Base-by-base conservation (phyloP, 2,888 invertebrate genomes). In the Stratiomys singularior region DNA sequence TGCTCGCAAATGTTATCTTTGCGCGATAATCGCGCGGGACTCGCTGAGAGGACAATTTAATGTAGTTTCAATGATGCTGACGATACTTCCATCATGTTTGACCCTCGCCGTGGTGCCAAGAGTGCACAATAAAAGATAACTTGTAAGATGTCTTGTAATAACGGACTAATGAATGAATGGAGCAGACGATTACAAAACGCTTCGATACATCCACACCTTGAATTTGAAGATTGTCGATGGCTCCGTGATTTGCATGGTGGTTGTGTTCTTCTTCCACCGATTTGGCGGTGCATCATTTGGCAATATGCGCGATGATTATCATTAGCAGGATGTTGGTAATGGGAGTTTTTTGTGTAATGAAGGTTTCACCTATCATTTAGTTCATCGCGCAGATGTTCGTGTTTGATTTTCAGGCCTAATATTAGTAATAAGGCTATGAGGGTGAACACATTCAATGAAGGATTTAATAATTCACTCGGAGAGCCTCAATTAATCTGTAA, bases 61-160 rank as follows among this genome's bases (percentile, higher is more conserved):
- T 52, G 52, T 52, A 52, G 52, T 52, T 52, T 52, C 52, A 13
- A 4, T 52, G 52, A 52, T 18, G 52, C n/a, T 37, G 37, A 37
- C 9, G 37, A 37, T 37, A 9, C 37, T 37, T 37, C 52, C 4
- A 52, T 52, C 52, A 18, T 18, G 52, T 52, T 52, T 52, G 52
- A 52, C 52, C 52, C 52, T 52, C 52, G 52, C 52, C 52, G 18
- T 13, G 52, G 52, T 52, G 52, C 52, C 4, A 52, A 52, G 18
- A 52, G 52, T 9, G 37, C 52, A 13, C 52, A 52, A 52, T 52
- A 13, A 37, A 37, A 52, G 52, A 52, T 52, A 4, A 52, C 7
- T 52, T 52, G 52, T 52, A 52, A 52, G 52, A 52, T 52, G 18
- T n/a, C n/a, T 52, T 52, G 52, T 52, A 52, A 52, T 52, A 18